Conservation (phyloP, 2,113 vertebrate genomes). For the Girardinichthys multiradiatus region DNA sequence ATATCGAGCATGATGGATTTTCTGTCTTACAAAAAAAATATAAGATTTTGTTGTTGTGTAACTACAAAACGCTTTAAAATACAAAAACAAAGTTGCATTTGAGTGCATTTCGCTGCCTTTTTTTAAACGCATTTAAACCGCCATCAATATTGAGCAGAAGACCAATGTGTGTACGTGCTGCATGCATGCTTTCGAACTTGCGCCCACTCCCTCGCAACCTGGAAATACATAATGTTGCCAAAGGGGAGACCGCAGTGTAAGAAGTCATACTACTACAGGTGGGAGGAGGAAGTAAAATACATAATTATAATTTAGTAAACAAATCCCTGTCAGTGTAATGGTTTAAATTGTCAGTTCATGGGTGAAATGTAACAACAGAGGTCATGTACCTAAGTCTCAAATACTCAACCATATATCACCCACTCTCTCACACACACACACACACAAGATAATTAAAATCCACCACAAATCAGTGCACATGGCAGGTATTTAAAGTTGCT, state of each 20-base stretch:
- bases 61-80: background rate
- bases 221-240: conserved; percentile 44
- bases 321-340: background rate
- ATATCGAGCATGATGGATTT: conserved; percentile 73
- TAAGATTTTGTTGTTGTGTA: conserved; percentile 1
- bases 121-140: background rate
- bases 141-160: background rate
- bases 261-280: conserved; percentile 56
- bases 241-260: conserved; percentile 50
- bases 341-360: background rate
- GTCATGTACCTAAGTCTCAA: background rate
- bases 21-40: conserved; percentile 51
- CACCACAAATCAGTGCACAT: background rate
- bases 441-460: background rate
- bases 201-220: conserved; percentile 29
- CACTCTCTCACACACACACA: background rate
- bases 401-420: too few species aligned
- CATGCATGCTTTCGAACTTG: conserved; percentile 30
- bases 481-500: background rate
- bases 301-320: conserved; percentile 13
- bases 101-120: background rate
- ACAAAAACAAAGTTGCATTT: background rate
- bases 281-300: conserved; percentile 37
- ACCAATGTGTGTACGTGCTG: background rate
- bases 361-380: background rate